These are phyloP conservation scores for Hycleus phaleratus DNA, from an alignment of 1,140 invertebrate species.

Conservation along the genomic window DNA sequence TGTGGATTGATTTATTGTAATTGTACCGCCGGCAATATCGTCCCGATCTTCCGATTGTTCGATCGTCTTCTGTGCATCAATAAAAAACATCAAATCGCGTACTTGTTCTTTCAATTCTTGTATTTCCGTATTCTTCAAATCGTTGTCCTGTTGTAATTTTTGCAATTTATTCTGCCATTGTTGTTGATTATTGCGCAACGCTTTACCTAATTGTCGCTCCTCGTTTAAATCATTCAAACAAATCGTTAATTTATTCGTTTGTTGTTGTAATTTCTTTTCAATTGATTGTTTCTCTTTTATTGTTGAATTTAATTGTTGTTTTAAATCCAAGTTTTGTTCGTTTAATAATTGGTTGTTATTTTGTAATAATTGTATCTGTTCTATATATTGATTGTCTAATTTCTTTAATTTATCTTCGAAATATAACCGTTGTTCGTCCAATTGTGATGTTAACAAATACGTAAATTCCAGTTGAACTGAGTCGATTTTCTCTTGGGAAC, in stretches of 20 bases:
- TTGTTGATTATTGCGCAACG: conserved; percentile 68
- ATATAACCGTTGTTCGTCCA: conserved; percentile 88
- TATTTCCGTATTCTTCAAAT: conserved; percentile 62
- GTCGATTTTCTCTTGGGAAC: conserved; percentile 81
- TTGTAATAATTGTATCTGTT: conserved; percentile 41
- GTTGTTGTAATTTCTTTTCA: conserved; percentile 57
- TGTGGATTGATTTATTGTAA: conserved; percentile 49
- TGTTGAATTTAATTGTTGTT: conserved; percentile 45
- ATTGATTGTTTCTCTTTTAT: conserved; percentile 57
- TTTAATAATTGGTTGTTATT: conserved; percentile 40
- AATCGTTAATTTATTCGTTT: conserved; percentile 46
- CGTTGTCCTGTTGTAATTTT: conserved; percentile 53
- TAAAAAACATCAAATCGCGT: conserved; percentile 91
- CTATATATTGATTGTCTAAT: conserved; percentile 30
- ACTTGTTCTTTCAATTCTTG: conserved; percentile 83
- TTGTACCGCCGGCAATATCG: conserved; percentile 62
- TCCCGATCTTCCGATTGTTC: conserved; percentile 53
- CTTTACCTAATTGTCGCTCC: conserved; percentile 68
- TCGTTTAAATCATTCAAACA: conserved; percentile 62
- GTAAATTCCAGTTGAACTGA: conserved; percentile 93
- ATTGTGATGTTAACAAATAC: conserved; percentile 91
- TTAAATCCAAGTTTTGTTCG: conserved; percentile 46
- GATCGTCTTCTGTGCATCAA: conserved; percentile 73
- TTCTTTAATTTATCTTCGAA: conserved; percentile 78
- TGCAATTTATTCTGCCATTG: conserved; percentile 65